Evolutionary conservation across 2,888 invertebrate genomes (phyloP).

Genomic region (Drosophila histrio): DNA sequence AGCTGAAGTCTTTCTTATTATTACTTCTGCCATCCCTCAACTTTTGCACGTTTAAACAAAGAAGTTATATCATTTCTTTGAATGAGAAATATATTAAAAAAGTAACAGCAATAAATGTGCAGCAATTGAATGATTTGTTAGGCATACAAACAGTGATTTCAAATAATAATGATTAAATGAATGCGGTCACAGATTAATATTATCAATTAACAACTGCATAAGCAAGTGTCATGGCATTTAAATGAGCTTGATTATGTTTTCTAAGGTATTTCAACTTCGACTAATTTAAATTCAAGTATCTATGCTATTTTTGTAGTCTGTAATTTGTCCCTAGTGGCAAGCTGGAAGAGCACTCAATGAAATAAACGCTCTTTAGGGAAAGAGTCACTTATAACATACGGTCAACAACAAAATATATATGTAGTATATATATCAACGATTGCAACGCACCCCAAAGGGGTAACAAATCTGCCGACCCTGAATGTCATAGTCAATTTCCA

Average conservation of each 20-base stretch:
- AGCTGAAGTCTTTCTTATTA: too few relatives aligned
- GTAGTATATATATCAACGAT: background rate
- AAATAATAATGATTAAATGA: too few relatives aligned
- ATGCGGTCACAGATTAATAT: background rate
- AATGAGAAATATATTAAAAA: too few relatives aligned
- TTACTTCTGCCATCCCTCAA: too few relatives aligned
- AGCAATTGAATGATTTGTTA: too few relatives aligned
- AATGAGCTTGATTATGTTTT: background rate
- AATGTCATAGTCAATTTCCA: constrained; percentile 13
- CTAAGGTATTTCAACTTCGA: background rate
- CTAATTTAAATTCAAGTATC: background rate
- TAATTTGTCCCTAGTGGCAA: constrained; percentile 27
- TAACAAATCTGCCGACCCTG: constrained; percentile 15
- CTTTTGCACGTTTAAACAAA: too few relatives aligned
- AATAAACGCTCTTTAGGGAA: constrained; percentile 32
- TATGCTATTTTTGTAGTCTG: background rate
- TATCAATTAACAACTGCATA: too few relatives aligned
- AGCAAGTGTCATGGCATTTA: too few relatives aligned
- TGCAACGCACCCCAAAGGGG: constrained; percentile 13
- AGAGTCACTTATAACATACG: background rate
- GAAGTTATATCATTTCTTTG: too few relatives aligned
- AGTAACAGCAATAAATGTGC: too few relatives aligned
- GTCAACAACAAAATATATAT: constrained; percentile 6
- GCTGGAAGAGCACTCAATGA: constrained; percentile 4
- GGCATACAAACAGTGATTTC: too few relatives aligned